Conservation (phyloP, 37 sponge, comb jelly and placozoan species). For the Spongia lamella region DNA sequence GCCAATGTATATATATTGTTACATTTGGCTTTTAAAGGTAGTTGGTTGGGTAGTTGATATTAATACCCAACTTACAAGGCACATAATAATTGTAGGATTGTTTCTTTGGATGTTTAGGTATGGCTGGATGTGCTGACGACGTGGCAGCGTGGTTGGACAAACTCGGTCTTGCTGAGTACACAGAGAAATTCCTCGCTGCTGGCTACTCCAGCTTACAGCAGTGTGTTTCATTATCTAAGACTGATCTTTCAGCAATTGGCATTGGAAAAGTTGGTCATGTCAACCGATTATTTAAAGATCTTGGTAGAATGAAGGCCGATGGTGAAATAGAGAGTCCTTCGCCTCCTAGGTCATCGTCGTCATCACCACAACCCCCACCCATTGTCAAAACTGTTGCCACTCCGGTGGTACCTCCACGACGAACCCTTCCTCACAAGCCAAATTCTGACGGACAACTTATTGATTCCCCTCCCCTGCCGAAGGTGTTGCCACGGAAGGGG, state of each 20-base stretch:
- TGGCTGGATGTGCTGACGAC: slow-evolving; percentile 1
- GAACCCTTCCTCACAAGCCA: not conserved
- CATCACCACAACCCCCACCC: not conserved
- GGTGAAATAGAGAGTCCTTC: not conserved
- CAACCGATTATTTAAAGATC: slow-evolving; percentile 47
- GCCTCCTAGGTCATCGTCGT: no score
- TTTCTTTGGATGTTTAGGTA: no score
- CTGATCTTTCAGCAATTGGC: slow-evolving; percentile 53
- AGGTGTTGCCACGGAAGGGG: not conserved
- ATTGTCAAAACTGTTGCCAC: not conserved
- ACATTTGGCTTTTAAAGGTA: no score
- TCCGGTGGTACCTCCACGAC: slow-evolving; percentile 11
- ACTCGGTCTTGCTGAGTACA: slow-evolving; percentile 63
- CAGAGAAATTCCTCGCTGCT: slow-evolving; percentile 3
- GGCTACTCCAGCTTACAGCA: slow-evolving; percentile 30
- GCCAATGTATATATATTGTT: no score
- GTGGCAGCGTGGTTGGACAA: slow-evolving; percentile 50
- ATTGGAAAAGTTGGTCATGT: slow-evolving; percentile 62
- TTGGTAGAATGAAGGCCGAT: slow-evolving; percentile 19
- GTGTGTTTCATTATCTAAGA: slow-evolving; percentile 7
- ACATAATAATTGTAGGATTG: no score
- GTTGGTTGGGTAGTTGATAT: no score
- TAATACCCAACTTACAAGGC: no score
- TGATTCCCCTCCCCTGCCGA: not conserved
- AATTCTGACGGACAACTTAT: not conserved